Base-by-base conservation (phyloP, 2,888 invertebrate species). In the Andrena dorsata region DNA sequence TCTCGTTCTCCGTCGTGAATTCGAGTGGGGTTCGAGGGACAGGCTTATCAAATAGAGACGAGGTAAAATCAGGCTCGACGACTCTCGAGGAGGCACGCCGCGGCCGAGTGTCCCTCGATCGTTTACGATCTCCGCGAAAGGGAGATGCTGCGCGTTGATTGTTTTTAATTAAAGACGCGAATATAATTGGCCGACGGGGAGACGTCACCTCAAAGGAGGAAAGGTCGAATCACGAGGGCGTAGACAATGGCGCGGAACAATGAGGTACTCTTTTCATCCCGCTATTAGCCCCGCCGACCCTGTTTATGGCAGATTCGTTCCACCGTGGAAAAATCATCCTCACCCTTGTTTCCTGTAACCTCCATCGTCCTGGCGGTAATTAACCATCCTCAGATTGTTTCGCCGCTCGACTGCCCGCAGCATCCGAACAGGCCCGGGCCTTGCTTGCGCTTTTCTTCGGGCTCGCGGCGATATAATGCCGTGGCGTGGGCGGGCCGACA, bases 301-400 rank as follows among this genome's bases (percentile, higher is more conserved):
- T 92, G 92, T 92, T 93, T 90, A 91, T 91, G 91, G 90, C 92
- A 90, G 90, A 91, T 90, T 89, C 90, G 86, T 89, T 90, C 82
- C 75, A 72, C 85, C 88, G 84, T 90, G 90, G 80, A 92, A 92
- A 91, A 92, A 93, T 90, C 92, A 90, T 89, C 89, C 89, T 89
- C 85, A 90, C 88, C 58, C 66, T 47, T 75, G 53, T 30, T 30
- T 69, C 71, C 77, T 26, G 76, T 81, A 82, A 83, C 85, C 77
- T 76, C 73, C 75, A 77, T 68, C 82, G 82, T 80, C 81, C 75
- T 23, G 32, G 58, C 35, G 76, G 76, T 86, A 88, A 88, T 88
- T 88, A 88, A 88, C 85, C 81, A 85, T 66, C 80, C 77, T 35
- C 65, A 41, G 74, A 51, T 65, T 58, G 74, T 72, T 84, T 71